Evolutionary conservation across 2,797 vertebrate genomes (phyloP), one percentile per base, ranked within the genome.

Genomic region (Sebastes cheni): DNA sequence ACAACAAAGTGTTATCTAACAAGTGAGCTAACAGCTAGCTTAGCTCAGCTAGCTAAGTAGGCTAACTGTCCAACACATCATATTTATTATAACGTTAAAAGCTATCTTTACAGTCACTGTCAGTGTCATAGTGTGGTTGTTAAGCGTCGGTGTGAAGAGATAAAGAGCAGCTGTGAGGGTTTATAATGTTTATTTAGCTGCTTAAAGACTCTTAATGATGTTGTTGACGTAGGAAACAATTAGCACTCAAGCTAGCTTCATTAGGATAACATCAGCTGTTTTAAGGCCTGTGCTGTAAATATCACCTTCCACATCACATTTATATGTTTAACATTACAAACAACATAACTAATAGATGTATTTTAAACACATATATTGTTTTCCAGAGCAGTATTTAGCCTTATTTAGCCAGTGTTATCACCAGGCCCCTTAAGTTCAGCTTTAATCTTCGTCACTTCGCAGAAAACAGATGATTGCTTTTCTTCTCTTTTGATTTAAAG

Each of bases 191-290:
- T 16, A 16, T 42, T 42, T 16, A 42, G 39, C 39, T 3, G 39
- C 39, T 42, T 16, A 42, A 42, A 16, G 39, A 42, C 5, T 0
- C 0, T 42, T 42, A 16, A 42, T 14, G 20, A 39, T 67, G 72
- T 61, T 80, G 79, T 87, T 93, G 91, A 92, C 93, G 93, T 85
- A 93, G 85, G 70, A 81, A 87, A 91, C 82, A 91, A 93, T 90
- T 92, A 93, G 86, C 91, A 32, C 1, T 0, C 1, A 3, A 34
- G 84, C 87, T 84, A 90, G 87, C 84, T 77, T 73, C 30, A 14
- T 75, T 77, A 83, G 88, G 81, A 86, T 62, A 87, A 83, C 84
- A 86, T 54, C 64, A 79, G 62, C 3, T 58, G 2, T 46, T 59
- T 64, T 2, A 39, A 18, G 5, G 36, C 58, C 9, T 25, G 5